Percentiles rank a stretch among this genome's conserved stretches.
Evolutionary conservation across 2,888 invertebrate species (phyloP).

Genomic region (Drosophila prolongata): DNA sequence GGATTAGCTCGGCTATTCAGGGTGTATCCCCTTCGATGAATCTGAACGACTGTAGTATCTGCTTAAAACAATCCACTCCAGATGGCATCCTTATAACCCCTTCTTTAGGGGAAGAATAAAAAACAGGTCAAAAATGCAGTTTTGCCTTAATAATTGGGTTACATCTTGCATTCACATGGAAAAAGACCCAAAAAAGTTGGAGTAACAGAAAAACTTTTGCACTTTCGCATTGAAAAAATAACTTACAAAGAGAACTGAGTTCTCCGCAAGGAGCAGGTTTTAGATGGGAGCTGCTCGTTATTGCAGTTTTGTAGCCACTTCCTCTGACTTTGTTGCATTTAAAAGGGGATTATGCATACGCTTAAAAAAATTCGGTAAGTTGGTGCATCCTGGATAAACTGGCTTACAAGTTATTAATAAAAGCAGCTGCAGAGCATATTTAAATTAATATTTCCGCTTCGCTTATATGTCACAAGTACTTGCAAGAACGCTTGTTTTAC

Average conservation of each 20-base stretch:
- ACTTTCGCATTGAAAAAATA: conserved; percentile 1
- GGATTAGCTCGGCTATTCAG: conserved; percentile 12
- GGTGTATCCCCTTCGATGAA: conserved; percentile 13
- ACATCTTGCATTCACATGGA: conserved; percentile 8
- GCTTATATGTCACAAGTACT: not conserved
- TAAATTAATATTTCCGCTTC: not conserved
- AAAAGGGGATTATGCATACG: conserved; percentile 14
- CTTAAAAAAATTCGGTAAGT: not conserved
- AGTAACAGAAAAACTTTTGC: conserved; percentile 20
- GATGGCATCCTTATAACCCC: conserved; percentile 9
- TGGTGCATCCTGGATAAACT: conserved; percentile 4
- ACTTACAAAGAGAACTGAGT: conserved; percentile 35
- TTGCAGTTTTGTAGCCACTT: conserved; percentile 35
- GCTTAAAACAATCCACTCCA: conserved; percentile 1
- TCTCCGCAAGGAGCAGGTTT: conserved; percentile 69
- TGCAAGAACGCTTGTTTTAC: too few relatives aligned
- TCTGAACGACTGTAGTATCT: conserved; percentile 14
- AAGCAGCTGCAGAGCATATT: conserved; percentile 6
- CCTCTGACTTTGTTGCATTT: conserved; percentile 19
- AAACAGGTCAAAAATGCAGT: conserved; percentile 60
- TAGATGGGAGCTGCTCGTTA: conserved; percentile 31
- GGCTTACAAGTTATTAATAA: not conserved
- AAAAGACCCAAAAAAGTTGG: conserved; percentile 25
- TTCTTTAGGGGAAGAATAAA: conserved; percentile 6
- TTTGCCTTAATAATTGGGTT: conserved; percentile 68